Evolutionary conservation across 2,888 invertebrate genomes (phyloP).

Genomic region (Salticus scenicus): DNA sequence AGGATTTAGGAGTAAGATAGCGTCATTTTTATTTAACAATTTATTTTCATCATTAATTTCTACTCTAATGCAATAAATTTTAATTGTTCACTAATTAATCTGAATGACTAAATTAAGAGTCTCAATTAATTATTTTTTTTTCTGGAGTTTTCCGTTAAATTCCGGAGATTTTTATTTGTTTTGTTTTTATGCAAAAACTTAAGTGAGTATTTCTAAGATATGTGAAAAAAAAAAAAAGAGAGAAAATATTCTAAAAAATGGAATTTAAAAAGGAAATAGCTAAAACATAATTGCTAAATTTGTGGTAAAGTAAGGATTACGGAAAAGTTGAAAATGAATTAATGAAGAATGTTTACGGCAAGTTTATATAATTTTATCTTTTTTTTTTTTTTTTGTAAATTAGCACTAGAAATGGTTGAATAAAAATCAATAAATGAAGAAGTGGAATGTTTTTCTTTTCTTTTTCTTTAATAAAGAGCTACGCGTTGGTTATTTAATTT

Average conservation of each 20-base stretch:
- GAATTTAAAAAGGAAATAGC: constrained; percentile 15
- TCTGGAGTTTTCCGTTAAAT: constrained; percentile 25
- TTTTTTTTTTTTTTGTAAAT: too few species aligned
- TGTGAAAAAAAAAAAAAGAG: constrained; percentile 10
- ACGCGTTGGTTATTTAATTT: too few species aligned
- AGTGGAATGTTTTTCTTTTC: too few species aligned
- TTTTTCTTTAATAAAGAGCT: too few species aligned
- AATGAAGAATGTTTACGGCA: too few species aligned
- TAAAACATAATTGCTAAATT: constrained; percentile 51
- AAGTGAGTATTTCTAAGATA: constrained; percentile 16
- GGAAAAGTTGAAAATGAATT: constrained; percentile 30
- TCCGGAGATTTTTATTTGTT: constrained; percentile 4
- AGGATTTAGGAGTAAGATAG: constrained; percentile 38
- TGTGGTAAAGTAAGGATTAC: constrained; percentile 37
- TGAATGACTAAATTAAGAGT: constrained; percentile 63
- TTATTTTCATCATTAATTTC: constrained; percentile 68
- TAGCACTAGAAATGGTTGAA: too few species aligned
- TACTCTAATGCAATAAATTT: constrained; percentile 67
- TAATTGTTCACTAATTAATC: constrained; percentile 69
- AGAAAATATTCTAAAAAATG: constrained; percentile 26
- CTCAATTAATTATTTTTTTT: constrained; percentile 31
- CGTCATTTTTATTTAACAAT: constrained; percentile 54
- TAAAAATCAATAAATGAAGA: too few species aligned
- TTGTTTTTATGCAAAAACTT: constrained; percentile 6
- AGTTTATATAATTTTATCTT: too few species aligned